Evolutionary conservation across 2,113 vertebrate species (phyloP).

Genomic region (Tragelaphus buxtoni): DNA sequence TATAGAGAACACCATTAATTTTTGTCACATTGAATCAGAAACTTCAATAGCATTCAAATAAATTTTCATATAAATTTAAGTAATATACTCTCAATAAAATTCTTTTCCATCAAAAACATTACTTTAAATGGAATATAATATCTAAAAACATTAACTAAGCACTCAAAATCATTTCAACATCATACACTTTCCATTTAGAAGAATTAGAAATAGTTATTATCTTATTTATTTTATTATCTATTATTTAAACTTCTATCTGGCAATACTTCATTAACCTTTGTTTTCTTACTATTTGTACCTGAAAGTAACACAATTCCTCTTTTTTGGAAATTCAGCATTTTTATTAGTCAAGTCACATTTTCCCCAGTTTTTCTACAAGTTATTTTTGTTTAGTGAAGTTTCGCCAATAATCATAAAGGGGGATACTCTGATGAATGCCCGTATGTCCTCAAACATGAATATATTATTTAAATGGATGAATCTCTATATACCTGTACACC

Average conservation of each 20-base stretch:
- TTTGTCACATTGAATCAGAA: constrained; percentile 22
- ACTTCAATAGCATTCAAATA: constrained; percentile 16
- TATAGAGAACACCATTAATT: not conserved
- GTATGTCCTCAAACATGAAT: not conserved
- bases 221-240: not conserved
- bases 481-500: constrained; percentile 26
- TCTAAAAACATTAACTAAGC: constrained; percentile 11
- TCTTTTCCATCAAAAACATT: not conserved
- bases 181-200: not conserved
- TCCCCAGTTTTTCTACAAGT: constrained; percentile 6
- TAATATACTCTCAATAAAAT: not conserved
- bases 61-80: not conserved
- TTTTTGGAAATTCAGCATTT: constrained; percentile 18
- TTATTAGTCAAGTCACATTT: constrained; percentile 16
- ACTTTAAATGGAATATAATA: not conserved
- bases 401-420: not conserved
- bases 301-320: constrained; percentile 37
- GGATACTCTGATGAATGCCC: not conserved
- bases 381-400: not conserved
- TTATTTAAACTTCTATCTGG: not conserved
- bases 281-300: not conserved
- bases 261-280: constrained; percentile 21
- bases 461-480: not conserved
- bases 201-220: not conserved
- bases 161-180: not conserved